Evolutionary conservation across 1,140 invertebrate genomes (phyloP).

Genomic region (Brachionus plicatilis): DNA sequence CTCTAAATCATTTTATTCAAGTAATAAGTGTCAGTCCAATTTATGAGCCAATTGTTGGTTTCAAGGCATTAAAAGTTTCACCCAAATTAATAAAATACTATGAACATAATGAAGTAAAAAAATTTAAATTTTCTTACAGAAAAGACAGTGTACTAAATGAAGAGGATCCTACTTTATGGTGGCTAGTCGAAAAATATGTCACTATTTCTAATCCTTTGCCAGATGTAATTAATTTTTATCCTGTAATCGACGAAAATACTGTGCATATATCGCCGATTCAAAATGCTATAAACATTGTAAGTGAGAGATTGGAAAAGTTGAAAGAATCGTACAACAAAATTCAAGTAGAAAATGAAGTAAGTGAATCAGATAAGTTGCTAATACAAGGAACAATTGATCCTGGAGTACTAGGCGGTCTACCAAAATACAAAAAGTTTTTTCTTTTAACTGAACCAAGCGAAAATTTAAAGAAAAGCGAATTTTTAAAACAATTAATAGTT

Average conservation of each 20-base stretch:
- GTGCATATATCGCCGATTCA: slow-evolving; percentile 27
- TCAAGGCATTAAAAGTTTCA: background rate
- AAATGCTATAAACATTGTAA: slow-evolving; percentile 25
- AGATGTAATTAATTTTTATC: slow-evolving; percentile 40
- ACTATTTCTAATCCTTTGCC: slow-evolving; percentile 11
- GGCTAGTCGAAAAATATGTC: slow-evolving; percentile 15
- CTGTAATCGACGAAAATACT: background rate
- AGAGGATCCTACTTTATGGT: slow-evolving; percentile 29
- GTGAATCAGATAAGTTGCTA: slow-evolving; percentile 10
- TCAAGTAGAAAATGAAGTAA: background rate
- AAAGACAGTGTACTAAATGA: slow-evolving; percentile 23
- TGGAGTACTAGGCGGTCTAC: slow-evolving; percentile 19
- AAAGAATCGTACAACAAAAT: background rate
- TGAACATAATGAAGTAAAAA: slow-evolving; percentile 19
- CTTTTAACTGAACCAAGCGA: background rate
- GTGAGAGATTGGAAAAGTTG: background rate
- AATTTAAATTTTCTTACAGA: slow-evolving; percentile 8
- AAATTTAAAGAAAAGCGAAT: background rate
- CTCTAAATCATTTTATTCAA: slow-evolving; percentile 10
- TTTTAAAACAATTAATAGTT: background rate
- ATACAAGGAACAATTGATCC: slow-evolving; percentile 34
- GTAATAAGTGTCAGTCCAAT: slow-evolving; percentile 15
- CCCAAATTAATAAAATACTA: background rate
- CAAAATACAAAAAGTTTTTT: slow-evolving; percentile 37
- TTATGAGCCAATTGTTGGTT: background rate